phyloP scores from a whole-genome alignment of 2,113 vertebrate genomes.

The Megaptera novaeangliae region DNA sequence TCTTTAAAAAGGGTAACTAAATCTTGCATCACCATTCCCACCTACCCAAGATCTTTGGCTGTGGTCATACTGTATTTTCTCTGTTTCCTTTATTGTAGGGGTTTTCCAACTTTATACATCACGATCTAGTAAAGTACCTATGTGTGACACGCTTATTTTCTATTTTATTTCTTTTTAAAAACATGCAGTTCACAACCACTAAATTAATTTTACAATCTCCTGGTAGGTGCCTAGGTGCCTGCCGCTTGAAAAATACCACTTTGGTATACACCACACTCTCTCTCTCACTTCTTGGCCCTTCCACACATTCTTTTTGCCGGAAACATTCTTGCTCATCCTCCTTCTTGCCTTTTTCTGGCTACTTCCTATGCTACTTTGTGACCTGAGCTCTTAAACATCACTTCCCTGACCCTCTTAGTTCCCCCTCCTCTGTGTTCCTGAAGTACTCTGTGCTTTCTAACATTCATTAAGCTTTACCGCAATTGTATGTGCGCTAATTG shows the following conservation, averaged over 20 bases:
- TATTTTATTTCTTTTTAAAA: background rate
- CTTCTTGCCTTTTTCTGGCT: background rate
- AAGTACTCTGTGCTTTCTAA: background rate
- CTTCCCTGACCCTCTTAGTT: background rate
- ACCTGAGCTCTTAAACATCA: background rate
- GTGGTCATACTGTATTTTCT: background rate
- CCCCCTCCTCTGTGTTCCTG: background rate
- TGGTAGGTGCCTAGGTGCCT: background rate
- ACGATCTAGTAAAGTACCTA: background rate
- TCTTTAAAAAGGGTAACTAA: background rate
- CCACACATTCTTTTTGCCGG: background rate
- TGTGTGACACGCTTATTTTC: background rate
- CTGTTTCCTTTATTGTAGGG: background rate
- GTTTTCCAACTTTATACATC: background rate
- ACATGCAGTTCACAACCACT: background rate
- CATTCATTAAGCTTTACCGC: background rate
- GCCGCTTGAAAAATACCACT: background rate
- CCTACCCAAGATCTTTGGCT: background rate
- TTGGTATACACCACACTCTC: background rate
- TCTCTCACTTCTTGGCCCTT: background rate
- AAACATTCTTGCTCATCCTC: background rate
- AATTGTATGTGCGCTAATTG: background rate
- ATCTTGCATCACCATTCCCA: background rate
- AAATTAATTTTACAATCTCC: background rate
- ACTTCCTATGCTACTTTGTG: background rate